Conservation (phyloP, 2,797 vertebrate species). For the Gymnoscopelus braueri region DNA sequence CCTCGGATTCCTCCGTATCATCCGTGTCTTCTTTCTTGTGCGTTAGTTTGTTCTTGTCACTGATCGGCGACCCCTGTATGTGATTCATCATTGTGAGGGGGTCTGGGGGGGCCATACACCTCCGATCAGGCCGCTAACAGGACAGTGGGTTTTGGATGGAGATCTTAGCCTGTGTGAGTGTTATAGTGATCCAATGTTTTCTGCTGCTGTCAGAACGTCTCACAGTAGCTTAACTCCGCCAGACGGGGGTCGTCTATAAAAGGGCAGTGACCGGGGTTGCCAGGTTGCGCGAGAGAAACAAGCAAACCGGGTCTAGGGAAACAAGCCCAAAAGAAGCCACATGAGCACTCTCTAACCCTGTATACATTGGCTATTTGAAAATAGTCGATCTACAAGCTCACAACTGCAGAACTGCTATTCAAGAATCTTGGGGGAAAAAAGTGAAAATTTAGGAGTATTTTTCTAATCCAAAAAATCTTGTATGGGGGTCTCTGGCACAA, state of each 20-base stretch:
- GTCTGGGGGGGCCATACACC: slow-evolving; percentile 78
- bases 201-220: slow-evolving; percentile 50
- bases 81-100: slow-evolving; percentile 80
- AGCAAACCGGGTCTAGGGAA: too few species aligned
- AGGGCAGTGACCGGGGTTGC: slow-evolving; percentile 55
- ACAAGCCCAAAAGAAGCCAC: too few species aligned
- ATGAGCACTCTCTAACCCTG: too few species aligned
- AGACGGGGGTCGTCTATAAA: slow-evolving; percentile 77
- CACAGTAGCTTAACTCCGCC: slow-evolving; percentile 57
- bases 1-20: slow-evolving; percentile 75
- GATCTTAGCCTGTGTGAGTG: slow-evolving; percentile 4
- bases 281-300: too few species aligned
- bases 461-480: too few species aligned
- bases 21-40: slow-evolving; percentile 70
- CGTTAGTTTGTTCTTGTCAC: slow-evolving; percentile 65
- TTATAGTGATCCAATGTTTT: slow-evolving; percentile 57
- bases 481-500: too few species aligned
- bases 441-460: too few species aligned
- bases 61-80: slow-evolving; percentile 74
- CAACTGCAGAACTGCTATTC: too few species aligned
- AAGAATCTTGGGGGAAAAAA: too few species aligned
- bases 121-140: slow-evolving; percentile 57
- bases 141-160: slow-evolving; percentile 40
- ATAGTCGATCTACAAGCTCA: too few species aligned
- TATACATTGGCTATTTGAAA: too few species aligned